These are phyloP conservation scores for Epistrophe eligans DNA, from an alignment of 2,888 invertebrate genomes.

Conservation along the genomic window DNA sequence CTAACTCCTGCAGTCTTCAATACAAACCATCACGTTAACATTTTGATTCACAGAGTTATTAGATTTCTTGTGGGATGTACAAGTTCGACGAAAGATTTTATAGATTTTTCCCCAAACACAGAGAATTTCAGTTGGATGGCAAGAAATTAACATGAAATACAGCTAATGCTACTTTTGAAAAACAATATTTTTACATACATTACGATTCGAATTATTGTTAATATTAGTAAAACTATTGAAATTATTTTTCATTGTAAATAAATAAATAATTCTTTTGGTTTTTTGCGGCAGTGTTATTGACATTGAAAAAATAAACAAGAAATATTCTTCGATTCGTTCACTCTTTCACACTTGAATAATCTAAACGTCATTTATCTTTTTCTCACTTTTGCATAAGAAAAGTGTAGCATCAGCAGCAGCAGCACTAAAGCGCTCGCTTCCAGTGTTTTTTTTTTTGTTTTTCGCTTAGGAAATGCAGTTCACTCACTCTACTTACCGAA, in stretches of 20 bases:
- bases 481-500: constrained; percentile 71
- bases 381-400: constrained; percentile 54
- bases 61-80: constrained; percentile 51
- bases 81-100: constrained; percentile 52
- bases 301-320: constrained; percentile 76
- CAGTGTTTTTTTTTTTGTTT: constrained; percentile 65
- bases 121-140: constrained; percentile 3
- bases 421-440: constrained; percentile 59
- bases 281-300: constrained; percentile 72
- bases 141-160: constrained; percentile 4
- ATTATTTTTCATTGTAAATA: constrained; percentile 63
- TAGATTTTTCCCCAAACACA: constrained; percentile 64
- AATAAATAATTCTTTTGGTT: constrained; percentile 57
- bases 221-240: constrained; percentile 29
- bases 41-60: constrained; percentile 56
- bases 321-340: constrained; percentile 55
- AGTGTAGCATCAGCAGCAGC: constrained; percentile 46
- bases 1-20: constrained; percentile 9
- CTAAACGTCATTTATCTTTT: constrained; percentile 32
- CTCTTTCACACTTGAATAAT: constrained; percentile 56
- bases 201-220: constrained; percentile 20
- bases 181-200: constrained; percentile 24
- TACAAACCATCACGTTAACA: constrained; percentile 64
- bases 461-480: constrained; percentile 67
- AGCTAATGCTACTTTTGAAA: neutral